Conservation (phyloP, 2,888 invertebrate species). For the Endotricha flammealis region DNA sequence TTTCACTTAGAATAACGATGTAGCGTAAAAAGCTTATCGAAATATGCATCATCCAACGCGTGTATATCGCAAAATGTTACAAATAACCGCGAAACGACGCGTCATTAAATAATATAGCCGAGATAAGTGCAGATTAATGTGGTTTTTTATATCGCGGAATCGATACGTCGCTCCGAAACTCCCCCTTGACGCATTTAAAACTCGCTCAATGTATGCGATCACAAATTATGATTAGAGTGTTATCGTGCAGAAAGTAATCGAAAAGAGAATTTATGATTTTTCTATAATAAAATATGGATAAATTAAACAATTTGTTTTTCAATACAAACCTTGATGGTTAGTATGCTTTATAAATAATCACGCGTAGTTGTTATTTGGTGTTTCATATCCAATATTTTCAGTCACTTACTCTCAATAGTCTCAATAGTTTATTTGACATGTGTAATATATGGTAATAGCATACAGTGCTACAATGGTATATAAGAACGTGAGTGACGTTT, state of each 20-base stretch:
- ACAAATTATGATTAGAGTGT: slow-evolving; percentile 52
- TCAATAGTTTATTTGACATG: too few species aligned
- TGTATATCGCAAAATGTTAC: slow-evolving; percentile 65
- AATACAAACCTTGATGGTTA: too few species aligned
- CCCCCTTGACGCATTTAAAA: slow-evolving; percentile 59
- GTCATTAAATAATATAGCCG: slow-evolving; percentile 73
- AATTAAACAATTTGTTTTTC: neutral
- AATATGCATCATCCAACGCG: slow-evolving; percentile 49
- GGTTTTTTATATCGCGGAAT: slow-evolving; percentile 65
- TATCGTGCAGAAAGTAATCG: slow-evolving; percentile 28
- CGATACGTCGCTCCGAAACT: slow-evolving; percentile 50
- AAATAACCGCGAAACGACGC: slow-evolving; percentile 72
- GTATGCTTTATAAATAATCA: too few species aligned
- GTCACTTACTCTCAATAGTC: too few species aligned
- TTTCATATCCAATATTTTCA: too few species aligned
- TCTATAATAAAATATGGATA: neutral
- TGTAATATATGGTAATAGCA: too few species aligned
- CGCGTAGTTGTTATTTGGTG: too few species aligned
- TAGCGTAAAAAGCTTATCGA: slow-evolving; percentile 55
- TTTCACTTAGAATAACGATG: slow-evolving; percentile 47
- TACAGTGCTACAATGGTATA: too few species aligned
- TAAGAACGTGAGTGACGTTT: too few species aligned
- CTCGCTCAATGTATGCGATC: slow-evolving; percentile 55
- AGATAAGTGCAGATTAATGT: slow-evolving; percentile 76
- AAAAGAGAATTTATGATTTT: slow-evolving; percentile 18